Conservation (phyloP, 2,888 invertebrate genomes). For the Eremobia ochroleuca region DNA sequence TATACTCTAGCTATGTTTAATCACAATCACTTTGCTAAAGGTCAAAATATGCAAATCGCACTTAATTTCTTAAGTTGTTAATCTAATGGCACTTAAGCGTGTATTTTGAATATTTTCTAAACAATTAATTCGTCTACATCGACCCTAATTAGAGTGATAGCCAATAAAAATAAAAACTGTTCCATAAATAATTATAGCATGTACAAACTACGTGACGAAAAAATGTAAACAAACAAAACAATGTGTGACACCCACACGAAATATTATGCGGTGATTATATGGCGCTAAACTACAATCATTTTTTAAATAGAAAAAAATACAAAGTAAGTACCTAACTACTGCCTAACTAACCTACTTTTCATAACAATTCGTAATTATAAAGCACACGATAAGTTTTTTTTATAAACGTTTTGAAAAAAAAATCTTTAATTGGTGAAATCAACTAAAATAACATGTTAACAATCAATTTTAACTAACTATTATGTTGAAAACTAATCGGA, state of each 20-base stretch:
- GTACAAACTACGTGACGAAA: slow-evolving; percentile 37
- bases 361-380: slow-evolving; percentile 73
- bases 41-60: slow-evolving; percentile 56
- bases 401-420: slow-evolving; percentile 67
- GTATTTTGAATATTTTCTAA: slow-evolving; percentile 52
- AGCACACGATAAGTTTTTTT: slow-evolving; percentile 70
- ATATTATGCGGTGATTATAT: slow-evolving; percentile 63
- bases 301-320: slow-evolving; percentile 46
- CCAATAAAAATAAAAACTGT: slow-evolving; percentile 46
- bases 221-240: slow-evolving; percentile 51
- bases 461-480: slow-evolving; percentile 87
- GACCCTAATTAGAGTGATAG: slow-evolving; percentile 45
- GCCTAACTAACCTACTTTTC: slow-evolving; percentile 69
- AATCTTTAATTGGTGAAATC: slow-evolving; percentile 85
- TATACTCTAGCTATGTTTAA: slow-evolving; percentile 40
- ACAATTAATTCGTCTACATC: slow-evolving; percentile 35
- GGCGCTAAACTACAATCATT: slow-evolving; percentile 59
- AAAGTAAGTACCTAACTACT: slow-evolving; percentile 51
- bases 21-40: slow-evolving; percentile 61
- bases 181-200: slow-evolving; percentile 57
- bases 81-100: slow-evolving; percentile 46
- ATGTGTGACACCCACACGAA: slow-evolving; percentile 56
- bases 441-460: slow-evolving; percentile 85
- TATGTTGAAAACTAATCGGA: slow-evolving; percentile 86
- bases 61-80: slow-evolving; percentile 46